A percentile compares a stretch with the other conserved stretches of the same genome.
These are phyloP conservation scores for Ivindomyrus marchei DNA, from an alignment of 2,113 vertebrate genomes.

Conservation along the genomic window DNA sequence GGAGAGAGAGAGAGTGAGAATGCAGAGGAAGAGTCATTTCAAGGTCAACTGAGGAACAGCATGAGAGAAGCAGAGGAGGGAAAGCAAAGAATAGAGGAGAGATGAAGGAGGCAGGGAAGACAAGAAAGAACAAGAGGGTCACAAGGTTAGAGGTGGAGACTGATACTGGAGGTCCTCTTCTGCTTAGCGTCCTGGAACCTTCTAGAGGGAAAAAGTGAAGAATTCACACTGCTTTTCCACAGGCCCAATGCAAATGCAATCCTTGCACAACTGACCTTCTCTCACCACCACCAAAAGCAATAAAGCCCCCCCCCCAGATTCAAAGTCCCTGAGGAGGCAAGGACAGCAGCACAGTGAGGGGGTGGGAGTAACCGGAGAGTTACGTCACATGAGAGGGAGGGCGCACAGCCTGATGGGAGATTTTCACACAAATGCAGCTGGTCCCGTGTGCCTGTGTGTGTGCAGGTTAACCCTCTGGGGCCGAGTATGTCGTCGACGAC, in stretches of 20 bases:
- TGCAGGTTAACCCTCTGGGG: background rate
- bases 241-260: background rate
- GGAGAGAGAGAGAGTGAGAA: background rate
- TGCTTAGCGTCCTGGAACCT: background rate
- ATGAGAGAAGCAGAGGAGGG: background rate
- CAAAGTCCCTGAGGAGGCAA: background rate
- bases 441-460: background rate
- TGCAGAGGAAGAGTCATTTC: background rate
- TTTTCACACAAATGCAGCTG: slow-evolving; percentile 11
- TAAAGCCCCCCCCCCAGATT: background rate
- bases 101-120: background rate
- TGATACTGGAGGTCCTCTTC: background rate
- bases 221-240: background rate
- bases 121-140: background rate
- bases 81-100: background rate
- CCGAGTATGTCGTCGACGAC: too few species aligned
- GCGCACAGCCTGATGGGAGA: slow-evolving; percentile 11
- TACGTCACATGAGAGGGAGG: background rate
- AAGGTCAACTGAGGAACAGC: background rate
- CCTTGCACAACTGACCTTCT: background rate
- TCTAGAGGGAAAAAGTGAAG: slow-evolving; percentile 7
- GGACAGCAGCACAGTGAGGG: slow-evolving; percentile 10
- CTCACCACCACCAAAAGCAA: background rate
- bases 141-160: background rate
- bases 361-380: background rate